Base-by-base conservation (phyloP, 2,113 vertebrate species). In the Nanorana parkeri region DNA sequence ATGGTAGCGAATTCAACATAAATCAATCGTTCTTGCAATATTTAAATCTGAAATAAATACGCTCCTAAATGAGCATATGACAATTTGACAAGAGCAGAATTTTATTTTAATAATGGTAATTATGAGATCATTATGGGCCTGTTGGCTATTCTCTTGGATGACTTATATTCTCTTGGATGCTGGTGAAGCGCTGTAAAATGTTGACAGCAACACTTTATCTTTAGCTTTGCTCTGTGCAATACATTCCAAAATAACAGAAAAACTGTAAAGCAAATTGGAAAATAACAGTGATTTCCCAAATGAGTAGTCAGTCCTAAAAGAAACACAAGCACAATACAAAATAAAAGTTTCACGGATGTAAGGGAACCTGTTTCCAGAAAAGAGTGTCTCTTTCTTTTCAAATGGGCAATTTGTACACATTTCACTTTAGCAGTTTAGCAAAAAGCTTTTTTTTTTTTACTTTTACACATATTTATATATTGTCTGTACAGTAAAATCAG, bases 121-220 rank as follows among this genome's bases (percentile, higher is more conserved):
- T 79, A 68, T 68, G 55, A 79, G 32, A 36, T 68, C 65, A 60
- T 79, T 68, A 80, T 69, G 26, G 19, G 66, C 28, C 66, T 61
- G 66, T 24, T 68, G 52, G 29, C 23, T 52, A 79, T 68, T 79
- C 65, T 58, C 54, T 79, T 68, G 67, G 54, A 79, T 58, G 51
- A 80, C 17, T 26, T 47, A 69, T 51, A 61, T 80, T 68, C 54
- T 68, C 21, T 69, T 61, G 66, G 54, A 68, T 61, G 15, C 66
- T 51, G 78, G 21, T 20, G 69, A 78, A 17, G n/a, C 29, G 32
- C 28, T 61, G 66, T 80, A 80, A 71, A 80, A 69, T 61, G 20
- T 69, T 80, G 78, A 80, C 78, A 80, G 67, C 51, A 61, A 24
- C 78, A 69, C 54, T 80, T 80, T 69, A 80, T 80, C 78, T 69